phyloP scores from a whole-genome alignment of 2,113 vertebrate genomes.

The Sebastes fasciatus region DNA sequence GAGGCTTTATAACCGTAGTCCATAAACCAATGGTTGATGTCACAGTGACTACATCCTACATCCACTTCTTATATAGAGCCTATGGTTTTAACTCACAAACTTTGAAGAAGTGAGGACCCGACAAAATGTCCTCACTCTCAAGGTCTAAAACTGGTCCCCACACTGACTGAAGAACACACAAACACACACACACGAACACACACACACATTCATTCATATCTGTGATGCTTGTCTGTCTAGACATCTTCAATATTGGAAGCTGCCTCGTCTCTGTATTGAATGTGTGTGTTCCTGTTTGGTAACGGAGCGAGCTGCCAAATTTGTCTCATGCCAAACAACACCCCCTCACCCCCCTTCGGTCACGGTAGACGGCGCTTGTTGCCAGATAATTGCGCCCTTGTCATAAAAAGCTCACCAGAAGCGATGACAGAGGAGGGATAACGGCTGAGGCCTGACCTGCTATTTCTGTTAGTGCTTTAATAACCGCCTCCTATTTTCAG shows the following conservation, averaged over 20 bases:
- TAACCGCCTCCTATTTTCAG: background rate
- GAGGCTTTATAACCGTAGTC: too few relatives aligned
- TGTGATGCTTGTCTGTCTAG: constrained; percentile 4
- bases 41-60: too few relatives aligned
- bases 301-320: background rate
- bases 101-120: background rate
- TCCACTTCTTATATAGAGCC: too few relatives aligned
- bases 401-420: constrained; percentile 14
- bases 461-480: constrained; percentile 1
- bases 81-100: background rate
- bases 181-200: background rate
- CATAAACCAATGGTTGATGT: too few relatives aligned
- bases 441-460: constrained; percentile 8
- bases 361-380: background rate
- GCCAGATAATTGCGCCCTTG: constrained; percentile 32
- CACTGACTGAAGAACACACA: background rate
- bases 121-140: background rate
- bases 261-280: background rate
- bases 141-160: background rate
- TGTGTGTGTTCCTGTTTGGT: background rate
- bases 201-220: too few relatives aligned
- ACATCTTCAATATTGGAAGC: constrained; percentile 3
- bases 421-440: constrained; percentile 13
- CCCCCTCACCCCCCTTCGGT: background rate
- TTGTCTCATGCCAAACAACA: background rate